These are phyloP conservation scores for Notothenia rossii DNA, from an alignment of 2,113 vertebrate species.

Conservation along the genomic window DNA sequence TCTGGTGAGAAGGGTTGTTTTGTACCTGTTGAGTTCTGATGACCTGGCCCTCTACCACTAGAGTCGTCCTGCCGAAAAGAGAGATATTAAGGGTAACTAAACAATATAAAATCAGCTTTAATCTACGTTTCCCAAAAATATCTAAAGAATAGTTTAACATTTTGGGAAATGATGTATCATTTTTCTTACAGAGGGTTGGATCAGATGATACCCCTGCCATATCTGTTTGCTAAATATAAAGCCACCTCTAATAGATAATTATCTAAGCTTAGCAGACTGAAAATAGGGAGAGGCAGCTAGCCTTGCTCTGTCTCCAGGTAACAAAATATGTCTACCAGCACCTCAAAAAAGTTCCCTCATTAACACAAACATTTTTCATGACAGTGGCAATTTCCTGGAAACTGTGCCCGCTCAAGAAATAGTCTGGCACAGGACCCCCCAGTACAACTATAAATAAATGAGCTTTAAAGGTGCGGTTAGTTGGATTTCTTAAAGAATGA, in stretches of 20 bases:
- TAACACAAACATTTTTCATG: background rate
- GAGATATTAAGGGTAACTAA: background rate
- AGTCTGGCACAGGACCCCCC: background rate
- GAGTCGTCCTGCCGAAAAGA: constrained; percentile 89
- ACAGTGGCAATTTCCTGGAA: background rate
- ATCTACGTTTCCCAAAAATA: background rate
- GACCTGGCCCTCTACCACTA: constrained; percentile 87
- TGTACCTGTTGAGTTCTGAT: constrained; percentile 91
- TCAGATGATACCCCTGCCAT: too few relatives aligned
- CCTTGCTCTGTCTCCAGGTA: background rate
- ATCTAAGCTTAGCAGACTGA: too few relatives aligned
- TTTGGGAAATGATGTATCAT: background rate
- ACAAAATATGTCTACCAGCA: too few relatives aligned
- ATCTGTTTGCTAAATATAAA: too few relatives aligned
- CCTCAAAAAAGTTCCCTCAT: too few relatives aligned
- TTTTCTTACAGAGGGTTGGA: too few relatives aligned
- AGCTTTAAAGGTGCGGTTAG: background rate
- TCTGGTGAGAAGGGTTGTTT: background rate
- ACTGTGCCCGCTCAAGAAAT: background rate
- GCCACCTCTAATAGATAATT: too few relatives aligned
- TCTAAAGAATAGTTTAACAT: background rate
- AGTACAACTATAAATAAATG: background rate
- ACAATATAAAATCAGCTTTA: constrained; percentile 52
- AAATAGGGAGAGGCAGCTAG: background rate
- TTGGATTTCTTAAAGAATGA: background rate